These are phyloP conservation scores for Dastarcus helophoroides DNA, from an alignment of 2,888 invertebrate species.

Conservation along the genomic window DNA sequence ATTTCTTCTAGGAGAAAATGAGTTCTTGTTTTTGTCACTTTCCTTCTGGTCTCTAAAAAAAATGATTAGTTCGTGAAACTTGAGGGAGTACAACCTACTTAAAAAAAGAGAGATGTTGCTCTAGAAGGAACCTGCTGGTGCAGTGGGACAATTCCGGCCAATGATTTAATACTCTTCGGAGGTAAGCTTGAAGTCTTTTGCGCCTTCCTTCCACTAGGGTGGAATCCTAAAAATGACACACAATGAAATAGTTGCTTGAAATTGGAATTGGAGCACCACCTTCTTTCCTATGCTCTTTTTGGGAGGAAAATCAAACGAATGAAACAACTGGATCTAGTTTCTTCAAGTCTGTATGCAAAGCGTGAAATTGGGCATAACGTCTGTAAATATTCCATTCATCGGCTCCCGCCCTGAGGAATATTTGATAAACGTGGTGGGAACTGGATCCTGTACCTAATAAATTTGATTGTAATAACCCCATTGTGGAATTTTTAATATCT, in stretches of 20 bases:
- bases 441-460: constrained; percentile 50
- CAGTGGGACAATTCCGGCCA: constrained; percentile 67
- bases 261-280: too few relatives aligned
- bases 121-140: constrained; percentile 65
- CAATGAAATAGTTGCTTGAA: too few relatives aligned
- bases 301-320: constrained; percentile 83
- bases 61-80: constrained; percentile 5
- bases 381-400: constrained; percentile 96
- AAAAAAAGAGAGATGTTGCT: constrained; percentile 78
- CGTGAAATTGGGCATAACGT: constrained; percentile 85
- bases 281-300: constrained; percentile 91
- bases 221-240: constrained; percentile 47
- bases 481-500: too few relatives aligned
- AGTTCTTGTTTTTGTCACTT: constrained; percentile 23
- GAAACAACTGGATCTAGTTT: constrained; percentile 70
- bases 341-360: constrained; percentile 71
- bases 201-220: constrained; percentile 81
- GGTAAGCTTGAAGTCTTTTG: constrained; percentile 72
- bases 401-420: constrained; percentile 62
- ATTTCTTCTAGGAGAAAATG: constrained; percentile 25
- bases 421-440: constrained; percentile 84
- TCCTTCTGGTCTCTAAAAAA: constrained; percentile 31
- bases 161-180: constrained; percentile 71
- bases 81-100: constrained; percentile 43
- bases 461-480: too few relatives aligned